A percentile compares a stretch with the other conserved stretches of the same genome.
phyloP scores from a whole-genome alignment of 2,113 vertebrate genomes.

The Odocoileus virginianus region DNA sequence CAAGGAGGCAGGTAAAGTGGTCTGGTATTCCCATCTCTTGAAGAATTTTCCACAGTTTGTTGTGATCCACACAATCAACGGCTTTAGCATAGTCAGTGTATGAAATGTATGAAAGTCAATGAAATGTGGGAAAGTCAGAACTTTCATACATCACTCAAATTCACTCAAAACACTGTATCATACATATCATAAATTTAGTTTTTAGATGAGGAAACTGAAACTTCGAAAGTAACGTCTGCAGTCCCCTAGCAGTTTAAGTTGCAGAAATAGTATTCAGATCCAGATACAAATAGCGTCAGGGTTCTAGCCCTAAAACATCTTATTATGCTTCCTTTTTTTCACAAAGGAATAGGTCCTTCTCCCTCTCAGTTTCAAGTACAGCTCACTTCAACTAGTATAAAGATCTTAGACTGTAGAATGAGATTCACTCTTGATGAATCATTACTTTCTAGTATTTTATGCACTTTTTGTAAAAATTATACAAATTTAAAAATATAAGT shows the following conservation, averaged over 20 bases:
- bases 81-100: not conserved
- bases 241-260: not conserved
- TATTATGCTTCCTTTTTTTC: not conserved
- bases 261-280: not conserved
- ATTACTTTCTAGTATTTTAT: not conserved
- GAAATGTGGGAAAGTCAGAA: not conserved
- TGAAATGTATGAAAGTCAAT: not conserved
- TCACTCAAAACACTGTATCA: not conserved
- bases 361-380: not conserved
- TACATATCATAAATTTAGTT: not conserved
- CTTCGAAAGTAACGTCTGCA: not conserved
- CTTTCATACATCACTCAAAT: not conserved
- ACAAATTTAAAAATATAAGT: not conserved
- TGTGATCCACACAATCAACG: not conserved
- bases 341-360: not conserved
- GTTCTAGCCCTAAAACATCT: no score
- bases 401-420: not conserved
- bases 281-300: not conserved
- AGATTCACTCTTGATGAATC: not conserved
- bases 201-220: not conserved
- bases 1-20: not conserved
- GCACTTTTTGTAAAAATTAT: not conserved
- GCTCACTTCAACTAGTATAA: not conserved
- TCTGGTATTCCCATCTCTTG: not conserved
- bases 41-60: not conserved